Evolutionary conservation across 2,888 invertebrate species (phyloP), one percentile per base, ranked within the genome.

Genomic region (Drosophila kuntzei): DNA sequence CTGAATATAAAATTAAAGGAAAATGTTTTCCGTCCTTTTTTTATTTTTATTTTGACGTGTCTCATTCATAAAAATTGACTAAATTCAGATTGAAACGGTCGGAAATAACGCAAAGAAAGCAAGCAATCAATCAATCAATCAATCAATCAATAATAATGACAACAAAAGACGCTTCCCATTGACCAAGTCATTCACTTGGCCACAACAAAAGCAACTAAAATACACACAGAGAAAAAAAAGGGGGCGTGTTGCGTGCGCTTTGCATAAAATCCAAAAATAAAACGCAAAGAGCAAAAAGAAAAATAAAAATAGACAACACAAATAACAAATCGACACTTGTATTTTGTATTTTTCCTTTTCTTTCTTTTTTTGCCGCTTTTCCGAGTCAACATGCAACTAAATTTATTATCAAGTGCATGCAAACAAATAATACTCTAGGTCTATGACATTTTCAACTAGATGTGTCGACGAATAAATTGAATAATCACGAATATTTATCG

Each of bases 21-120:
- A 71, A 77, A 77, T 32, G 41, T 32, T 54, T 76, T 70, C 57
- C 74, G 89, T 83, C 87, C 84, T n/a, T n/a, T 22, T 22, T 25
- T 25, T 25, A 6, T 25, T 25, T 0, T 6, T 6, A 25, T 70
- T 72, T 66, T 65, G 76, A 67, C 85, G 66, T 87, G 62, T 84
- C 67, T 67, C 86, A 74, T 67, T 87, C 87, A 79, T 63, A 61
- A 62, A 47, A 71, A 53, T 27, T 49, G 55, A 20, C 18, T 20
- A 54, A 63, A 65, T 65, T 58, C 29, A 36, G 49, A 63, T 60
- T 70, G 60, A 57, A 63, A 59, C 57, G 44, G n/a, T 43, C 43
- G n/a, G 43, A 43, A 22, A 43, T 22, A 43, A 43, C 43, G n/a
- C n/a, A 43, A 43, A 14, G 51, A 43, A n/a, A 43, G 51, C 37